Conservation (phyloP, 2,797 vertebrate species). For the Malurus splendens region DNA sequence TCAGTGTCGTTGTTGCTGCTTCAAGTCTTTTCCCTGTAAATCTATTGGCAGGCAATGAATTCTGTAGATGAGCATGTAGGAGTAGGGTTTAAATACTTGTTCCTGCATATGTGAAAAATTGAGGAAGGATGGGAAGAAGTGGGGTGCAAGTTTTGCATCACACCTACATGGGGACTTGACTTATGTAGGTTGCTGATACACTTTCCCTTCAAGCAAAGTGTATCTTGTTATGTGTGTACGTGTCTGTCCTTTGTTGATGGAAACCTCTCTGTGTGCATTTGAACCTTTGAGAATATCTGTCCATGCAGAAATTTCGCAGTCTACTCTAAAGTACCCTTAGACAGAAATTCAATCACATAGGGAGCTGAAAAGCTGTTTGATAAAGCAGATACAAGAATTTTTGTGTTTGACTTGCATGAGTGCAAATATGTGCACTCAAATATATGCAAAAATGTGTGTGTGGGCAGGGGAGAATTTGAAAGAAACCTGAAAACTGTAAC, state of each 20-base stretch:
- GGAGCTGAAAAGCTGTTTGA: neutral
- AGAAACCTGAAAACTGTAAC: neutral
- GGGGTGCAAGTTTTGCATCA: neutral
- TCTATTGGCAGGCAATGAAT: constrained; percentile 5
- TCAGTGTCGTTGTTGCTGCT: neutral
- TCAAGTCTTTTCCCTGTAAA: neutral
- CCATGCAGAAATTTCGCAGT: neutral
- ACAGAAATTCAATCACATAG: neutral
- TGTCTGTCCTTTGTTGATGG: neutral
- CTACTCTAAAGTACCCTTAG: neutral
- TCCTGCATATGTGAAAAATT: neutral
- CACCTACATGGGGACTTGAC: neutral
- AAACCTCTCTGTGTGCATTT: neutral
- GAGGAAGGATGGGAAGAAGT: neutral
- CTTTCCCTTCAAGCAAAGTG: neutral
- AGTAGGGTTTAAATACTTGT: constrained; percentile 13
- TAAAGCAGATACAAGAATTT: neutral
- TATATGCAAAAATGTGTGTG: neutral
- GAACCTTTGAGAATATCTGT: neutral
- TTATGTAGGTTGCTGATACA: neutral
- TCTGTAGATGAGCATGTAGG: neutral
- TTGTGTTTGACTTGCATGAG: neutral
- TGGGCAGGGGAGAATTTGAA: neutral
- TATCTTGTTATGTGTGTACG: neutral
- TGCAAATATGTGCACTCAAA: neutral